Percentiles rank a stretch among this genome's conserved stretches.
Conservation (phyloP, 2,113 vertebrate genomes). For the Lampris incognitus region DNA sequence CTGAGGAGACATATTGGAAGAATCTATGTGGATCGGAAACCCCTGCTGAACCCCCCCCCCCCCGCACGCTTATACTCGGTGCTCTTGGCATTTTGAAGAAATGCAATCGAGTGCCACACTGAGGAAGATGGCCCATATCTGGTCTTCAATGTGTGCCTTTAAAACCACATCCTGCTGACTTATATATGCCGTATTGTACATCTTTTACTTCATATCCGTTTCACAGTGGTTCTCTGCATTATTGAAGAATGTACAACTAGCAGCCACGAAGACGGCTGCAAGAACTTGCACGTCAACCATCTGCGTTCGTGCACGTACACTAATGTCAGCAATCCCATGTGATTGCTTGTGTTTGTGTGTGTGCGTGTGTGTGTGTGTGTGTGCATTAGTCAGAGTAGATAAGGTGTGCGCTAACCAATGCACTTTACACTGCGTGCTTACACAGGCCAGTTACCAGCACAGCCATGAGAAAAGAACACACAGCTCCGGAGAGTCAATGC, state of each 20-base stretch:
- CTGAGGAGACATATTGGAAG: neutral
- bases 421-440: slow-evolving; percentile 4
- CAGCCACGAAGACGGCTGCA: slow-evolving; percentile 36
- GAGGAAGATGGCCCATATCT: neutral
- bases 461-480: neutral
- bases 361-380: neutral
- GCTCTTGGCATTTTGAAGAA: neutral
- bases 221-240: slow-evolving; percentile 7
- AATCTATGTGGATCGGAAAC: neutral
- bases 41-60: too few relatives aligned
- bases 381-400: slow-evolving; percentile 30
- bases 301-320: neutral
- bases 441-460: neutral
- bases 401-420: slow-evolving; percentile 23
- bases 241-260: slow-evolving; percentile 22
- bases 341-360: neutral
- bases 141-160: neutral
- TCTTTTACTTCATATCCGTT: slow-evolving; percentile 7
- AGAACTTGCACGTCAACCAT: slow-evolving; percentile 62
- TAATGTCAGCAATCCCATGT: slow-evolving; percentile 10
- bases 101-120: neutral
- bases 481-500: neutral
- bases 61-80: too few relatives aligned
- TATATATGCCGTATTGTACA: neutral
- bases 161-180: slow-evolving; percentile 27